phyloP scores from a whole-genome alignment of 2,888 invertebrate species.

The Lithophane ornitopus region DNA sequence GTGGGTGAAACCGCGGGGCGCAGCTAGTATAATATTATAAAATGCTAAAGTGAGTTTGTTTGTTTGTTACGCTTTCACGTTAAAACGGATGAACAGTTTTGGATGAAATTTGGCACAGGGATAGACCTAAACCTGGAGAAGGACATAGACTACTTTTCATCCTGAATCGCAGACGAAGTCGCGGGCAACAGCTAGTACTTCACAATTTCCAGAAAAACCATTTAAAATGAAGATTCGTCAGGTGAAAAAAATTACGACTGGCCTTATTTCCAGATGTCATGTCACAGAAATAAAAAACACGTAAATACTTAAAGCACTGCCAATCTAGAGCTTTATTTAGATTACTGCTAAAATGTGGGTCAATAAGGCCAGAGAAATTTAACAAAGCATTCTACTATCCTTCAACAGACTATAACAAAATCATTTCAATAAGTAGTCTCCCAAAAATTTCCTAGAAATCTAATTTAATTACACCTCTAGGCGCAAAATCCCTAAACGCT shows the following conservation, averaged over 20 bases:
- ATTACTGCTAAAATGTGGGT: not conserved
- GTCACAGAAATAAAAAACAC: not conserved
- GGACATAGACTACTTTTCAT: too few relatives aligned
- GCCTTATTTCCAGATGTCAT: not conserved
- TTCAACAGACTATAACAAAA: conserved; percentile 15
- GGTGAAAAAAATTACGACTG: not conserved
- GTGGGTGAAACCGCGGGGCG: too few relatives aligned
- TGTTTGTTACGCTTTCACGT: too few relatives aligned
- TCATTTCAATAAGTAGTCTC: conserved; percentile 23
- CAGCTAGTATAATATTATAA: too few relatives aligned
- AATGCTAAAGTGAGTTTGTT: too few relatives aligned
- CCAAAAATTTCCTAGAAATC: conserved; percentile 31
- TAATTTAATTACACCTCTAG: conserved; percentile 50
- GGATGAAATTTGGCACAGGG: too few relatives aligned
- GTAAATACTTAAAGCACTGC: not conserved
- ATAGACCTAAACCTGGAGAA: too few relatives aligned
- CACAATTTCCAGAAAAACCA: not conserved
- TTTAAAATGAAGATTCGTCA: not conserved
- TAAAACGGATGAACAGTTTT: too few relatives aligned
- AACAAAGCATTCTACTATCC: not conserved
- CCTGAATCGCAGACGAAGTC: too few relatives aligned
- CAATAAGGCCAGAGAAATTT: not conserved
- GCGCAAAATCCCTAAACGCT: conserved; percentile 44
- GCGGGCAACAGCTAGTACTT: too few relatives aligned
- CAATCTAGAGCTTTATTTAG: not conserved